phyloP scores from a whole-genome alignment of 1,140 invertebrate species.

The Papilio glaucus region DNA sequence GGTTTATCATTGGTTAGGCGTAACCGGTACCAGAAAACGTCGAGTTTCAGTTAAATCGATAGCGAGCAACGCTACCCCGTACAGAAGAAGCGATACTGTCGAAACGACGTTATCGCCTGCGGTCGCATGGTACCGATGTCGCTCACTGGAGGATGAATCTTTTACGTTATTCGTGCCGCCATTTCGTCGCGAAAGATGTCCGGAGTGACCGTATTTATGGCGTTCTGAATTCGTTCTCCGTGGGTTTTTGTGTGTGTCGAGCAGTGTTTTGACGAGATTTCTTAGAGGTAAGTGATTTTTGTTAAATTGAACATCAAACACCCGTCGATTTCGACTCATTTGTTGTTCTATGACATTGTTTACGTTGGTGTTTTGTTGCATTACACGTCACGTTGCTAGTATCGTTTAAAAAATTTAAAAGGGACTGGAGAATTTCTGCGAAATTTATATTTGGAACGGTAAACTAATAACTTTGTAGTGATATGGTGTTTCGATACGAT shows the following conservation, averaged over 20 bases:
- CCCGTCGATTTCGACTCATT: background rate
- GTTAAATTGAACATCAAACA: slow-evolving; percentile 44
- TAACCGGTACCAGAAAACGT: slow-evolving; percentile 59
- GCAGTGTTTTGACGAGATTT: slow-evolving; percentile 50
- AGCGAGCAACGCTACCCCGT: slow-evolving; percentile 42
- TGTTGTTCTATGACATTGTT: slow-evolving; percentile 21
- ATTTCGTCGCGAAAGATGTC: slow-evolving; percentile 78
- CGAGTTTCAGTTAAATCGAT: slow-evolving; percentile 64
- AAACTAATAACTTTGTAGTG: background rate
- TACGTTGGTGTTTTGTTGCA: slow-evolving; percentile 29
- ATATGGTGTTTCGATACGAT: background rate
- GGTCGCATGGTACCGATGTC: slow-evolving; percentile 58
- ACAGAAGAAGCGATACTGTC: slow-evolving; percentile 49
- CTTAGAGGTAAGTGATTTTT: slow-evolving; percentile 63
- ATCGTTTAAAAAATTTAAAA: slow-evolving; percentile 31
- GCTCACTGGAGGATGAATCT: slow-evolving; percentile 59
- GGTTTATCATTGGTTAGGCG: slow-evolving; percentile 70
- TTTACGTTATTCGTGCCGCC: slow-evolving; percentile 71
- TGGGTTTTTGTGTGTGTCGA: slow-evolving; percentile 66
- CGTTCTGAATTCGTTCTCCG: slow-evolving; percentile 70
- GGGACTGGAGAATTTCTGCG: background rate
- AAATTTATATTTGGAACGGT: slow-evolving; percentile 20
- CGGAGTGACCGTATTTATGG: slow-evolving; percentile 64
- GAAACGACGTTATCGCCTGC: slow-evolving; percentile 41
- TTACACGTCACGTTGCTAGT: slow-evolving; percentile 32